Conservation (phyloP, 2,888 invertebrate genomes). For the Cinara cedri region DNA sequence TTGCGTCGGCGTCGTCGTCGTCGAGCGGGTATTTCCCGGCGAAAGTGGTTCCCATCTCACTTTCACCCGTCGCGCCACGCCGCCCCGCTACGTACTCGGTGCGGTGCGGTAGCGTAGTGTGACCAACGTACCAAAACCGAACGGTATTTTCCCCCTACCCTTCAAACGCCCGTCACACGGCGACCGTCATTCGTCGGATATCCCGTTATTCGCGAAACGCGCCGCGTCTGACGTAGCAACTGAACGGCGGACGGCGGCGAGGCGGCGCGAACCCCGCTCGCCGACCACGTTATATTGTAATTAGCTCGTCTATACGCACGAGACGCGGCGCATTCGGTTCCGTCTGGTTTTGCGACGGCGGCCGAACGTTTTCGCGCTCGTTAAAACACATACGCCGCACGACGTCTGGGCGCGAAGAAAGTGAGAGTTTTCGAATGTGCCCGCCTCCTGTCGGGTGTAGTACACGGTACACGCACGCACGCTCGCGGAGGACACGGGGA, state of each 20-base stretch:
- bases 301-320: too few species aligned
- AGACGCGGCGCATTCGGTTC: too few species aligned
- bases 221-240: background rate
- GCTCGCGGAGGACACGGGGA: too few species aligned
- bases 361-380: conserved; percentile 1
- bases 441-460: too few species aligned
- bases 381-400: background rate
- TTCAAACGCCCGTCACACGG: background rate
- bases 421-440: conserved; percentile 38
- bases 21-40: conserved; percentile 51
- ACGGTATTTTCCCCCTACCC: conserved; percentile 28
- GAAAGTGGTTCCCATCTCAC: conserved; percentile 57
- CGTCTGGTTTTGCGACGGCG: background rate
- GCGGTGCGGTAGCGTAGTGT: conserved; percentile 24
- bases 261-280: background rate
- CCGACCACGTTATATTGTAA: too few species aligned
- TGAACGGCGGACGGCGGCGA: background rate
- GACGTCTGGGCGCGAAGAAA: conserved; percentile 45
- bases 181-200: too few species aligned
- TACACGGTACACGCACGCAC: background rate
- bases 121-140: conserved; percentile 37
- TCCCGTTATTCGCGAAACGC: conserved; percentile 36
- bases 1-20: conserved; percentile 36
- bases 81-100: background rate
- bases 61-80: conserved; percentile 45